phyloP scores from a whole-genome alignment of 2,888 invertebrate genomes.

The Myopa testacea region DNA sequence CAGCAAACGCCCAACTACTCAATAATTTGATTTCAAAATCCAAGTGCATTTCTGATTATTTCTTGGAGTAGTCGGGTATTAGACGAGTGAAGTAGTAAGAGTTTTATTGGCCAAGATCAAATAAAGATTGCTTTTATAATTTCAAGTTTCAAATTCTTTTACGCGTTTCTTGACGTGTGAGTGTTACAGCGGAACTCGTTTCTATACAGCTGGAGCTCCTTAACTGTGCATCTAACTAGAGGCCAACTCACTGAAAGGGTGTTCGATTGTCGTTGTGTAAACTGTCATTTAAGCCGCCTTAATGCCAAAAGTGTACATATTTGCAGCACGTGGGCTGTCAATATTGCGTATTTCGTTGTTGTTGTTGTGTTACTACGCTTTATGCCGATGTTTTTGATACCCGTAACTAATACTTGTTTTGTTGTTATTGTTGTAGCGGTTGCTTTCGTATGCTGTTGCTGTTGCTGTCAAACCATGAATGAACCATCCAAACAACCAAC shows the following conservation, averaged over 20 bases:
- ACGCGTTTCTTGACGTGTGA: not conserved
- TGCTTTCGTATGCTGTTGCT: slow-evolving; percentile 8
- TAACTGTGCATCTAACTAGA: slow-evolving; percentile 4
- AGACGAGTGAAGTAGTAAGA: not conserved
- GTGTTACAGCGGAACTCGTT: not conserved
- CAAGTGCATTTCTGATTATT: not conserved
- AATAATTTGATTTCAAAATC: no score
- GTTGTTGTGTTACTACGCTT: not conserved
- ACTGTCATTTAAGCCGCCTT: slow-evolving; percentile 33
- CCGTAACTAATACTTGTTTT: not conserved
- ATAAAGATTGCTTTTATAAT: not conserved
- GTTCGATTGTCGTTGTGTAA: slow-evolving; percentile 24
- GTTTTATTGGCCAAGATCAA: not conserved
- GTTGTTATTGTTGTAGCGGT: not conserved
- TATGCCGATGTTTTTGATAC: not conserved
- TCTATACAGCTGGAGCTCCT: not conserved
- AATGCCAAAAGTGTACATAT: slow-evolving; percentile 24
- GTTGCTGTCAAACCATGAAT: slow-evolving; percentile 22
- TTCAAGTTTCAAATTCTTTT: not conserved
- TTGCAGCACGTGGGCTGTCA: slow-evolving; percentile 26
- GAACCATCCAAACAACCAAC: slow-evolving; percentile 12
- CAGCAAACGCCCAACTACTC: no score
- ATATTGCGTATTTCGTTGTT: not conserved
- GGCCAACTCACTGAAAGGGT: slow-evolving; percentile 9
- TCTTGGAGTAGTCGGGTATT: not conserved